Evolutionary conservation across 2,888 invertebrate genomes (phyloP).

Genomic region (Callinectes sapidus): DNA sequence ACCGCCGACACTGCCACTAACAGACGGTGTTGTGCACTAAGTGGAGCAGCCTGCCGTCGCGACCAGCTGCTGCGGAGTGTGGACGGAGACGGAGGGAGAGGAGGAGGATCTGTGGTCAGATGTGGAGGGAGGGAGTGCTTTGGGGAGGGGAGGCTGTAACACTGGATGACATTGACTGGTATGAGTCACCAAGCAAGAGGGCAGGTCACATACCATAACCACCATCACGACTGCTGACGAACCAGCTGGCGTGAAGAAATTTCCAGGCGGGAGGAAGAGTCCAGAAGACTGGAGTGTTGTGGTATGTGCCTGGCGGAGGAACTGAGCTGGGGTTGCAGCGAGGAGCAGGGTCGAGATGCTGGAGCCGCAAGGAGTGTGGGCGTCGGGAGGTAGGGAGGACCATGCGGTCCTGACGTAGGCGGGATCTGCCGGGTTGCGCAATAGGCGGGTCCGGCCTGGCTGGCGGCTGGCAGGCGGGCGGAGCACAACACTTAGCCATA

Average conservation of each 20-base stretch:
- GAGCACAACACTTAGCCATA: conserved; percentile 24
- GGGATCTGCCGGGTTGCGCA: conserved; percentile 53
- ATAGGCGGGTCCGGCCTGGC: conserved; percentile 38
- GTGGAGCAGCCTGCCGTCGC: neutral
- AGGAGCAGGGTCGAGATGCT: conserved; percentile 27
- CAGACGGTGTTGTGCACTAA: neutral
- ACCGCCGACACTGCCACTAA: neutral
- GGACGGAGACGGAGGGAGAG: conserved; percentile 2
- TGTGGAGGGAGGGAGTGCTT: neutral
- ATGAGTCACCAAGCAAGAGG: conserved; percentile 21
- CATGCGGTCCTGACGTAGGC: conserved; percentile 40
- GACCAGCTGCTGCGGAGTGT: neutral
- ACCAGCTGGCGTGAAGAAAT: neutral
- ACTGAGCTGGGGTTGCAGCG: neutral
- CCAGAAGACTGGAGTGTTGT: neutral
- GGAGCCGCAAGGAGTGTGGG: conserved; percentile 28
- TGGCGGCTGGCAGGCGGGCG: conserved; percentile 31
- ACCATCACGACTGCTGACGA: neutral
- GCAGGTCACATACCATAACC: conserved; percentile 49
- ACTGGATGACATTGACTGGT: conserved; percentile 28
- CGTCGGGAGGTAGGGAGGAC: conserved; percentile 7
- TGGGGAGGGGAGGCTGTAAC: conserved; percentile 21
- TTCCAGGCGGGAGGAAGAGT: neutral
- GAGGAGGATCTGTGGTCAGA: neutral
- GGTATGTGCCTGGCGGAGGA: neutral